Percentiles rank a stretch among this genome's conserved stretches.
phyloP scores from a whole-genome alignment of 2,888 invertebrate species.

The Heliconius erato region DNA sequence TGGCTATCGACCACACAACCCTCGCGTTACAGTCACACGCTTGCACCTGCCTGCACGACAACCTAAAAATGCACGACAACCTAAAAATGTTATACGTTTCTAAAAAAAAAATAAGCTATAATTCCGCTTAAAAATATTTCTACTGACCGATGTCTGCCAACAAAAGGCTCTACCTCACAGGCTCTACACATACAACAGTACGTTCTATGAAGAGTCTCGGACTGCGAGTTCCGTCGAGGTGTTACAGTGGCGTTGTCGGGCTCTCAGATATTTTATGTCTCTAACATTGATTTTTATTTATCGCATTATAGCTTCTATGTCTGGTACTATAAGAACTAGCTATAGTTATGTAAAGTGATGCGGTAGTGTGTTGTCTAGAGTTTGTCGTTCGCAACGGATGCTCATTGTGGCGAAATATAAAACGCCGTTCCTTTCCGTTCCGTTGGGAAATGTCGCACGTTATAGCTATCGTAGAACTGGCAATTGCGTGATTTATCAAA shows the following conservation, averaged over 20 bases:
- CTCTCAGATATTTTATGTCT: slow-evolving; percentile 58
- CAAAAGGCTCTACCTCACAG: slow-evolving; percentile 4
- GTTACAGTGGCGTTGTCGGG: slow-evolving; percentile 48
- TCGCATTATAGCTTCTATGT: slow-evolving; percentile 24
- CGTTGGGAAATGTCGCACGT: slow-evolving; percentile 46
- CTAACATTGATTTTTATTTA: slow-evolving; percentile 32
- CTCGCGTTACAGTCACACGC: too few relatives aligned
- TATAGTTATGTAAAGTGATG: neutral
- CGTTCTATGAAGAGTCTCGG: slow-evolving; percentile 22
- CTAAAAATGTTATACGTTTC: too few relatives aligned
- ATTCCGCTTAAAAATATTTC: slow-evolving; percentile 3
- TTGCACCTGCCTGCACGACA: too few relatives aligned
- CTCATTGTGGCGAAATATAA: slow-evolving; percentile 57
- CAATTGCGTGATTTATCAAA: slow-evolving; percentile 39
- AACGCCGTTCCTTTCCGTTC: slow-evolving; percentile 50
- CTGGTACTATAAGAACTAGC: slow-evolving; percentile 20
- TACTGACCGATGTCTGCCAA: neutral
- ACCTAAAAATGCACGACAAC: too few relatives aligned
- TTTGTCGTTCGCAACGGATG: slow-evolving; percentile 63
- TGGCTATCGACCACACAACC: too few relatives aligned
- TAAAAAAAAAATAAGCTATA: too few relatives aligned
- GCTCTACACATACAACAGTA: slow-evolving; percentile 2
- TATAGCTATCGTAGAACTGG: slow-evolving; percentile 34
- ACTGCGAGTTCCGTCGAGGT: slow-evolving; percentile 42
- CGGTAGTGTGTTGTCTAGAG: slow-evolving; percentile 58